Percentiles rank a stretch among this genome's conserved stretches.
These are phyloP conservation scores for Netelia melanura DNA, from an alignment of 2,888 invertebrate genomes.

Conservation along the genomic window DNA sequence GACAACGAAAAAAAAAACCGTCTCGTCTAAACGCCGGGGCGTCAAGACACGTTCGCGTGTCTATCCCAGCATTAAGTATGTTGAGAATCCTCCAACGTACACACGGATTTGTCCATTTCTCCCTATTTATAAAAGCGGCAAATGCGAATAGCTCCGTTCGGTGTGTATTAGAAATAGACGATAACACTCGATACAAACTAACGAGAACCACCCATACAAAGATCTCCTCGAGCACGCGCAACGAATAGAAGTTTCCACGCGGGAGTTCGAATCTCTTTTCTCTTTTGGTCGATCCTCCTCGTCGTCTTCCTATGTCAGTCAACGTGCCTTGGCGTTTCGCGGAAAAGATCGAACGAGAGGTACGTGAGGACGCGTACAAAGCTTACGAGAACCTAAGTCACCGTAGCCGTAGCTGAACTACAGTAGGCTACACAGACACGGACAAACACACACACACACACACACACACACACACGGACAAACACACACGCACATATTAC, in stretches of 20 bases:
- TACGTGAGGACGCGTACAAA: conserved; percentile 82
- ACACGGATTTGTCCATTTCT: conserved; percentile 12
- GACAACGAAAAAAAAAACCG: conserved; percentile 63
- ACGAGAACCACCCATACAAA: background rate
- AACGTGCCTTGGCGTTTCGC: conserved; percentile 79
- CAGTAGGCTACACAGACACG: conserved; percentile 42
- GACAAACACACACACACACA: background rate
- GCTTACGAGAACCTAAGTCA: conserved; percentile 51
- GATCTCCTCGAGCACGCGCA: conserved; percentile 74
- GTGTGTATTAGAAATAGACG: conserved; percentile 25
- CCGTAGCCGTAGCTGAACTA: conserved; percentile 21
- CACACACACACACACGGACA: background rate
- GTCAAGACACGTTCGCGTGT: conserved; percentile 66
- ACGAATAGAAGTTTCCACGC: conserved; percentile 72
- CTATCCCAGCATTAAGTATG: conserved; percentile 42
- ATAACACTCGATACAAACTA: background rate
- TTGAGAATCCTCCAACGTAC: conserved; percentile 39
- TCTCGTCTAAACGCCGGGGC: conserved; percentile 68
- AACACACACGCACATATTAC: background rate
- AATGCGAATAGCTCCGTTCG: conserved; percentile 43
- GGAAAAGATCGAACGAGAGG: conserved; percentile 81
- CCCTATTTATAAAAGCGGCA: conserved; percentile 52
- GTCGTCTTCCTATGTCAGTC: conserved; percentile 74
- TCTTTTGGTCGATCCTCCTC: conserved; percentile 54
- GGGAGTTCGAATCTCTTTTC: conserved; percentile 56